A percentile compares a stretch with the other conserved stretches of the same genome.
These are phyloP conservation scores for Oreochromis spilurus DNA, from an alignment of 2,113 vertebrate species.

Conservation along the genomic window DNA sequence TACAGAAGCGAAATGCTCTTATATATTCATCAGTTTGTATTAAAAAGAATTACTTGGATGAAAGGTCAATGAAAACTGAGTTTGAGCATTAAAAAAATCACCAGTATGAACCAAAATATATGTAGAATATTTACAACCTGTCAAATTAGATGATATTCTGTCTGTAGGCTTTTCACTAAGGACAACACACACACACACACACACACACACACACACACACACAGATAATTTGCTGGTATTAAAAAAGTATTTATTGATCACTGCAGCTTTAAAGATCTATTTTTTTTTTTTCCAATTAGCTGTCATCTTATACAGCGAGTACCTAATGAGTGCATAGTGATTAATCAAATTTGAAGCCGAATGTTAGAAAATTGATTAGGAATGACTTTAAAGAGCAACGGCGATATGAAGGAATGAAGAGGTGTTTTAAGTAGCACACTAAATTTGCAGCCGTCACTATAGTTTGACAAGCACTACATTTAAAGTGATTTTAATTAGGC, in stretches of 20 bases:
- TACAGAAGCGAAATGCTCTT: accelerated
- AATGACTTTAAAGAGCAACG: not conserved
- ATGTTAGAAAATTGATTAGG: not conserved
- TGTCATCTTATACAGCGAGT: not conserved
- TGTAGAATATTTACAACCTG: not conserved
- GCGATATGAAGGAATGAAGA: not conserved
- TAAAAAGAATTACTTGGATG: not conserved
- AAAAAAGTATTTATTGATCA: not conserved
- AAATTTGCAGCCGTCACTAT: not conserved
- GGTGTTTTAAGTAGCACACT: not conserved
- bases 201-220: not conserved
- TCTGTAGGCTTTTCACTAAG: not conserved
- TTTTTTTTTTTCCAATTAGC: not conserved
- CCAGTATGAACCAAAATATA: not conserved
- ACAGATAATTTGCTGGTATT: not conserved
- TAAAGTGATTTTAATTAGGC: conserved; percentile 47
- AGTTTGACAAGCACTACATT: not conserved
- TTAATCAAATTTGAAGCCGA: not conserved
- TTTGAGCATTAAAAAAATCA: not conserved
- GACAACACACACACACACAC: not conserved
- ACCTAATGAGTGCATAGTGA: not conserved
- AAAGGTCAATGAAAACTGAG: not conserved
- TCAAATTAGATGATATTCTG: not conserved
- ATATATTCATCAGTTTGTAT: not conserved
- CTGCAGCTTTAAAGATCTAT: not conserved